Conservation (phyloP, 2,888 invertebrate species). For the Zootermopsis nevadensis region DNA sequence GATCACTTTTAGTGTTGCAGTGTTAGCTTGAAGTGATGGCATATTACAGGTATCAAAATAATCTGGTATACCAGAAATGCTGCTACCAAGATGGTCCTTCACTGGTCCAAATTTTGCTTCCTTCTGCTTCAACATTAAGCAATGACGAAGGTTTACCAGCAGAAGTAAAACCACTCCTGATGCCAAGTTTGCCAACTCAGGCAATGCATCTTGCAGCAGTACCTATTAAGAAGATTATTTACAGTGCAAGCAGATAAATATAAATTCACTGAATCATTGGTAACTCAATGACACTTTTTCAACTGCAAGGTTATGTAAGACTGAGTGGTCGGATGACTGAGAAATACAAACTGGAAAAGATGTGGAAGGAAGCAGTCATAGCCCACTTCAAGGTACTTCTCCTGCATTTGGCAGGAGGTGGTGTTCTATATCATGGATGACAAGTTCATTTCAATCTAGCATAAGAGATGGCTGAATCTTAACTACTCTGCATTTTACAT, state of each 20-base stretch:
- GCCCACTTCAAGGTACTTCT: too few relatives aligned
- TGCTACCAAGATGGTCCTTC: conserved; percentile 5
- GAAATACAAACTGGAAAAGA: too few relatives aligned
- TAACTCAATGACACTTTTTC: too few relatives aligned
- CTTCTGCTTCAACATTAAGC: conserved; percentile 67
- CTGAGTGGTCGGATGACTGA: too few relatives aligned
- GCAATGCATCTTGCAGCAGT: conserved; percentile 76
- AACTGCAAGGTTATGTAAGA: too few relatives aligned
- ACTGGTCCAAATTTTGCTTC: conserved; percentile 18
- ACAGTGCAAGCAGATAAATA: not conserved
- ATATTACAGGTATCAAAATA: not conserved
- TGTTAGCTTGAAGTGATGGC: conserved; percentile 69
- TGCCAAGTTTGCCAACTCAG: conserved; percentile 81
- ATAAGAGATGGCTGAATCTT: too few relatives aligned
- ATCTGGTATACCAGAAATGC: not conserved
- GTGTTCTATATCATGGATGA: too few relatives aligned
- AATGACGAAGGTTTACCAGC: conserved; percentile 80
- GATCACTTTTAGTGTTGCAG: conserved; percentile 76
- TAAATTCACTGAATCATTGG: too few relatives aligned
- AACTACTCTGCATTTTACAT: too few relatives aligned
- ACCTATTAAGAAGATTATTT: not conserved
- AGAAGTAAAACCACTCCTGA: conserved; percentile 84
- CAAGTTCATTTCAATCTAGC: too few relatives aligned
- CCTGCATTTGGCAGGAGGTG: too few relatives aligned
- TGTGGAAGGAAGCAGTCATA: too few relatives aligned